A percentile compares a stretch with the other conserved stretches of the same genome.
phyloP scores from a whole-genome alignment of 2,113 vertebrate genomes.

The Corydoras sp. region DNA sequence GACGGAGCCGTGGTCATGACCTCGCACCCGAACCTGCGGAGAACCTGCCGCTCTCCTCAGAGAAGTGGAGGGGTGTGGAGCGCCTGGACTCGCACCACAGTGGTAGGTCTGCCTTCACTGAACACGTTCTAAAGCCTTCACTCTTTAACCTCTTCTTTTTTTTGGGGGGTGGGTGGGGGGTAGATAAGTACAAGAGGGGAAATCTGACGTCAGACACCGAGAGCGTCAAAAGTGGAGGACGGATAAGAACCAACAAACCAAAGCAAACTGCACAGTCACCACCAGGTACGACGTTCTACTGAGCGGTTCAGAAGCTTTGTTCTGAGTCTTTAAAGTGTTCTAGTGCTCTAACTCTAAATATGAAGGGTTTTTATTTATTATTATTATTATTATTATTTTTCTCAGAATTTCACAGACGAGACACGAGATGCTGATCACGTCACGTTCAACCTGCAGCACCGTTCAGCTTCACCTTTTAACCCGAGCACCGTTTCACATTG shows the following conservation, averaged over 20 bases:
- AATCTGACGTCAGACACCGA: slow-evolving; percentile 15
- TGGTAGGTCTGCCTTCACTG: no score
- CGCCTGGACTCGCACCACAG: neutral
- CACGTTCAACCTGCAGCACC: slow-evolving; percentile 47
- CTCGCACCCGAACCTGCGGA: slow-evolving; percentile 28
- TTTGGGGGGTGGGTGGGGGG: no score
- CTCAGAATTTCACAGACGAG: slow-evolving; percentile 58
- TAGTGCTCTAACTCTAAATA: no score
- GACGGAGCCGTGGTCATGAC: slow-evolving; percentile 28
- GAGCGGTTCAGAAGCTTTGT: neutral
- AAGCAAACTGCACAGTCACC: slow-evolving; percentile 42
- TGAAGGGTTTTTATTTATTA: neutral
- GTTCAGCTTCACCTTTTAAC: slow-evolving; percentile 34
- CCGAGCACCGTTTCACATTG: no score
- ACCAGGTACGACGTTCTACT: slow-evolving; percentile 27
- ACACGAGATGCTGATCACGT: slow-evolving; percentile 59
- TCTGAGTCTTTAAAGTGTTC: no score
- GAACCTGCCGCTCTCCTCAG: slow-evolving; percentile 28
- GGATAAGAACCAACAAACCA: slow-evolving; percentile 50
- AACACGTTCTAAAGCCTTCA: no score
- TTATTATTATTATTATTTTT: slow-evolving; percentile 11
- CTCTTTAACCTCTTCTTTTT: no score
- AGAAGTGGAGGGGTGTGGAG: slow-evolving; percentile 43
- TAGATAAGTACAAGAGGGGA: slow-evolving; percentile 51
- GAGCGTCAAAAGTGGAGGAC: slow-evolving; percentile 42